Evolutionary conservation across 1,140 invertebrate genomes (phyloP).

Genomic region (Sycophaga agraensis): DNA sequence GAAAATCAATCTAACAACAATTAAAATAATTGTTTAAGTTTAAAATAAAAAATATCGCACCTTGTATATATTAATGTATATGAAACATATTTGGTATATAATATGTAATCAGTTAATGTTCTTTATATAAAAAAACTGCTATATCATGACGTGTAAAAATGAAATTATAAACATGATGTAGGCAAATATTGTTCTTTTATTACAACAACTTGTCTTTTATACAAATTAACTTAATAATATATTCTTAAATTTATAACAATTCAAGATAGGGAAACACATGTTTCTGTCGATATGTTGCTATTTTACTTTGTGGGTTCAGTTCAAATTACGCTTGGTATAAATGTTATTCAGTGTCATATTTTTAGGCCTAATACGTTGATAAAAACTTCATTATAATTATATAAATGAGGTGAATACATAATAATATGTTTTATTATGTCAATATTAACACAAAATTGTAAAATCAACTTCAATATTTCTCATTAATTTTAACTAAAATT

Average conservation of each 20-base stretch:
- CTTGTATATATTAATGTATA: neutral
- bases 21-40: neutral
- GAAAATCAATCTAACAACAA: conserved; percentile 61
- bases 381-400: no score
- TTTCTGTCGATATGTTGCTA: conserved; percentile 15
- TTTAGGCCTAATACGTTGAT: conserved; percentile 3
- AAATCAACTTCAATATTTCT: no score
- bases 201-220: conserved; percentile 55
- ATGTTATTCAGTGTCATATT: neutral
- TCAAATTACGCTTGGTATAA: no score
- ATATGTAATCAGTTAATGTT: neutral
- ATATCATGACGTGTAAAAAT: neutral
- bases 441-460: no score
- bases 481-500: no score
- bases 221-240: conserved; percentile 52
- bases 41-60: neutral
- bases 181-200: conserved; percentile 56
- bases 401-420: no score
- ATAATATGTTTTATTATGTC: no score
- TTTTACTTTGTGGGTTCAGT: no score
- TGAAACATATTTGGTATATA: conserved; percentile 9
- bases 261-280: conserved; percentile 30
- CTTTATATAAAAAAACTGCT: conserved; percentile 1
- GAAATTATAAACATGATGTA: conserved; percentile 29
- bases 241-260: conserved; percentile 53